Evolutionary conservation across 2,797 vertebrate species (phyloP).

Genomic region (Podargus strigoides): DNA sequence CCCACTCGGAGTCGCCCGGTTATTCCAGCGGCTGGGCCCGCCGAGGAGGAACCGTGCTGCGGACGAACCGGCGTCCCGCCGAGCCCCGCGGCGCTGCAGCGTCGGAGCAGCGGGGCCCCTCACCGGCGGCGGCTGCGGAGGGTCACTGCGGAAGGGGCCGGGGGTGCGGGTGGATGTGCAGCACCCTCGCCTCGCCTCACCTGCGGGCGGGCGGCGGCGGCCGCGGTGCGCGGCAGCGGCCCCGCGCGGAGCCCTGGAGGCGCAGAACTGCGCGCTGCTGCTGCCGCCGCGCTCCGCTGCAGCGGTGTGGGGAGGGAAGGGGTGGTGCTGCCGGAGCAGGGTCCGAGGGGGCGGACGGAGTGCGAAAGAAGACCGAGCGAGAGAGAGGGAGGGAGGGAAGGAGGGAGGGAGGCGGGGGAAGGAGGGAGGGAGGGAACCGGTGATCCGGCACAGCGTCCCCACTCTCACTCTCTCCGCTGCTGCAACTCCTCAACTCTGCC

Average conservation of each 20-base stretch:
- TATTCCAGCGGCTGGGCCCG: not conserved
- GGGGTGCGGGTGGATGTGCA: not conserved
- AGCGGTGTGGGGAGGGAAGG: not conserved
- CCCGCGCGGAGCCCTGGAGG: not conserved
- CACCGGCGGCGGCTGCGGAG: not conserved
- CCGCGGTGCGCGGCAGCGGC: not conserved
- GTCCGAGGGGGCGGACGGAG: slow-evolving; percentile 37
- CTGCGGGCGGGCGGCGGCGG: not conserved
- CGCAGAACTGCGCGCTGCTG: not conserved
- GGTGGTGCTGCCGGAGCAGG: slow-evolving; percentile 28
- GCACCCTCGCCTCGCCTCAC: not conserved
- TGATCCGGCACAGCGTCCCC: not conserved
- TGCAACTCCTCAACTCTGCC: slow-evolving; percentile 59
- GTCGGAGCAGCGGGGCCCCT: not conserved
- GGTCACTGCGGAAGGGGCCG: too few species aligned
- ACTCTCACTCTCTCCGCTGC: not conserved
- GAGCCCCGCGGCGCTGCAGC: not conserved
- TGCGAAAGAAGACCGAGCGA: slow-evolving; percentile 9
- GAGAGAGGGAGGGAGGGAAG: not conserved
- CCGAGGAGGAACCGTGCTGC: not conserved
- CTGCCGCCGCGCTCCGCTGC: not conserved
- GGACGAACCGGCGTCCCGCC: not conserved
- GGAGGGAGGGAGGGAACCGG: not conserved
- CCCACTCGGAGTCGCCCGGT: not conserved
- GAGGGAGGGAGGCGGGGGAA: not conserved